A percentile compares a stretch with the other conserved stretches of the same genome.
Conservation (phyloP, 2,113 vertebrate species). For the Oncorhynchus gorbuscha region DNA sequence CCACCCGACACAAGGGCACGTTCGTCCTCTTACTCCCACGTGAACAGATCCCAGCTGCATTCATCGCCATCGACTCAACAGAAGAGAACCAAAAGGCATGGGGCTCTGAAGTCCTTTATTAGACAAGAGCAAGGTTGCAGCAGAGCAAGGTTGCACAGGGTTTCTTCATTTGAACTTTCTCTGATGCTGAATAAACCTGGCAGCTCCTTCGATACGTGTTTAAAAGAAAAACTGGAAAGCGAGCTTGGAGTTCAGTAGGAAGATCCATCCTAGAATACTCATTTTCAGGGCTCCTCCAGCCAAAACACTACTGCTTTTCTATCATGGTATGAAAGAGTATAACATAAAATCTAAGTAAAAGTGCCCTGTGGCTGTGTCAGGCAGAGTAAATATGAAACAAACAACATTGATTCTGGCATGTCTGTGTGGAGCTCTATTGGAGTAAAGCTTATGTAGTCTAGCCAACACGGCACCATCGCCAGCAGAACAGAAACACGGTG, state of each 20-base stretch:
- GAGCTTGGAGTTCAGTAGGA: conserved; percentile 33
- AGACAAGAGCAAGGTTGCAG: conserved; percentile 13
- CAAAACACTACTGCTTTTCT: not conserved
- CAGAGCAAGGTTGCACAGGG: conserved; percentile 22
- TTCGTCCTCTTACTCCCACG: conserved; percentile 6
- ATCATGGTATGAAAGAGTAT: not conserved
- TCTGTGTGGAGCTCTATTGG: not conserved
- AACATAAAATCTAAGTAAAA: not conserved
- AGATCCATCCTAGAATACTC: not conserved
- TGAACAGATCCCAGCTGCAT: conserved; percentile 24
- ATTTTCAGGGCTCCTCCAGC: too few species aligned
- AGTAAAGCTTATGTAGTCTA: not conserved
- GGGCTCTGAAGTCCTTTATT: conserved; percentile 12
- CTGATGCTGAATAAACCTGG: conserved; percentile 39
- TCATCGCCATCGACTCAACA: conserved; percentile 28
- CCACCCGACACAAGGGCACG: conserved; percentile 40
- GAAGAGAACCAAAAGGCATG: conserved; percentile 1
- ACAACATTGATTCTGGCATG: not conserved
- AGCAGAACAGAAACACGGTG: not conserved
- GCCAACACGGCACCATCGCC: not conserved
- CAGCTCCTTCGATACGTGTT: conserved; percentile 41
- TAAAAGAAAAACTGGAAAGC: conserved; percentile 21
- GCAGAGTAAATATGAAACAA: not conserved
- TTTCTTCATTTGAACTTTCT: conserved; percentile 40
- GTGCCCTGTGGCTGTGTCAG: not conserved